Conservation (phyloP, 2,888 invertebrate genomes). For the Leptarthrus brevirostris region DNA sequence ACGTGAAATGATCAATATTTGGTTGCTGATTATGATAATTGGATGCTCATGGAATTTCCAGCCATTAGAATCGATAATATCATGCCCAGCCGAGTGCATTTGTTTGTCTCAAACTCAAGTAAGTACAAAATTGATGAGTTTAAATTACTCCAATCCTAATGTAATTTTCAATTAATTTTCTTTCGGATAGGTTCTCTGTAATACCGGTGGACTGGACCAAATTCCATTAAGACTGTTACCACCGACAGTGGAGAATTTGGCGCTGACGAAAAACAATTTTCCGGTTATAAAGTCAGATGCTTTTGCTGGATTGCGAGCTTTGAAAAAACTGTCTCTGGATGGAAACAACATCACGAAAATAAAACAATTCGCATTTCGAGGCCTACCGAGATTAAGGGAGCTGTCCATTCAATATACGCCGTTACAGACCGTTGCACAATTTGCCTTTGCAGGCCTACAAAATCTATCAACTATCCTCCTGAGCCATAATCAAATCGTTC, state of each 20-base stretch:
- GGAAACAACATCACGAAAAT: slow-evolving; percentile 88
- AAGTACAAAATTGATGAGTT: slow-evolving; percentile 61
- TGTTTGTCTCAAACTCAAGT: slow-evolving; percentile 89
- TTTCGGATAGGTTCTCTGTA: slow-evolving; percentile 81
- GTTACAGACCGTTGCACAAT: slow-evolving; percentile 81
- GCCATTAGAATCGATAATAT: slow-evolving; percentile 69
- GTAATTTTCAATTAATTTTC: slow-evolving; percentile 51
- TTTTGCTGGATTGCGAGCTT: slow-evolving; percentile 81
- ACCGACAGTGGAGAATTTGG: slow-evolving; percentile 83
- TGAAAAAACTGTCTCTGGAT: slow-evolving; percentile 86
- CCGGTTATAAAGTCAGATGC: slow-evolving; percentile 84
- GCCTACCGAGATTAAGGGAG: slow-evolving; percentile 80
- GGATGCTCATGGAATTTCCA: slow-evolving; percentile 67
- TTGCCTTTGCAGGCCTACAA: slow-evolving; percentile 86
- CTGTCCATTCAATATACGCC: slow-evolving; percentile 90
- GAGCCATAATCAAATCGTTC: slow-evolving; percentile 77
- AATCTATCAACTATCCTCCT: slow-evolving; percentile 80
- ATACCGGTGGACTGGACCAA: slow-evolving; percentile 83
- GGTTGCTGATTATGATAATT: slow-evolving; percentile 67
- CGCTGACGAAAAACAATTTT: slow-evolving; percentile 87
- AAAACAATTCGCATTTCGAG: slow-evolving; percentile 87
- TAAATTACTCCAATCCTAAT: neutral
- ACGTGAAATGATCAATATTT: slow-evolving; percentile 68
- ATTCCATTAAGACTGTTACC: slow-evolving; percentile 83
- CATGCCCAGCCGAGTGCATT: slow-evolving; percentile 85